phyloP scores from a whole-genome alignment of 1,140 invertebrate genomes.

The Steinernema khuongi region DNA sequence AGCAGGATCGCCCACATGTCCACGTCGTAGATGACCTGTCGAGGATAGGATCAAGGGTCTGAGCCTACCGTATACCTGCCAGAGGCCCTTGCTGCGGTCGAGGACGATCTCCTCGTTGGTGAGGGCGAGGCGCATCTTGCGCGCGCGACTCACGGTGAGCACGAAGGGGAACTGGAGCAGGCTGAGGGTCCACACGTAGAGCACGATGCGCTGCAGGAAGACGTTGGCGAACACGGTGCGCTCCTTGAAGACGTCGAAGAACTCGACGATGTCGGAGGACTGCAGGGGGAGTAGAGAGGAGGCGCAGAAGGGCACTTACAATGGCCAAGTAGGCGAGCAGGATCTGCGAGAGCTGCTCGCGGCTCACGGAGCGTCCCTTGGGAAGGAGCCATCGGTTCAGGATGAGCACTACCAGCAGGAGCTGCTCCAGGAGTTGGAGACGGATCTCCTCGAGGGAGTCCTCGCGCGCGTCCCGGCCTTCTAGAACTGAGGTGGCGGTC shows the following conservation, averaged over 20 bases:
- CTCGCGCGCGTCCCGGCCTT: background rate
- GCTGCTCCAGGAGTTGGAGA: conserved; percentile 70
- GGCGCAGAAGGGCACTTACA: too few species aligned
- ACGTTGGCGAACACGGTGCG: conserved; percentile 42
- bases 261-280: conserved; percentile 88
- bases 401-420: conserved; percentile 61
- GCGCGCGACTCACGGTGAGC: conserved; percentile 48
- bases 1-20: conserved; percentile 57
- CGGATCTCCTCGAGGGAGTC: conserved; percentile 61
- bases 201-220: conserved; percentile 47
- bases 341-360: conserved; percentile 84
- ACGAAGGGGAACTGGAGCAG: conserved; percentile 57
- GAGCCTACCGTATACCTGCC: conserved; percentile 32
- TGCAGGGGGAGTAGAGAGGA: too few species aligned
- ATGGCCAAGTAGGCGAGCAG: conserved; percentile 73
- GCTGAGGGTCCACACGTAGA: conserved; percentile 54
- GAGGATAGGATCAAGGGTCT: background rate
- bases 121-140: conserved; percentile 57
- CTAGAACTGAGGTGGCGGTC: too few species aligned
- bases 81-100: conserved; percentile 32
- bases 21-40: conserved; percentile 52
- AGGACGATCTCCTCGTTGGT: conserved; percentile 46
- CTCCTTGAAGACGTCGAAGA: conserved; percentile 79
- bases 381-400: conserved; percentile 62
- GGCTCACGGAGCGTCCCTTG: conserved; percentile 70